phyloP scores from a whole-genome alignment of 2,888 invertebrate species.

The Petrolisthes cinctipes region DNA sequence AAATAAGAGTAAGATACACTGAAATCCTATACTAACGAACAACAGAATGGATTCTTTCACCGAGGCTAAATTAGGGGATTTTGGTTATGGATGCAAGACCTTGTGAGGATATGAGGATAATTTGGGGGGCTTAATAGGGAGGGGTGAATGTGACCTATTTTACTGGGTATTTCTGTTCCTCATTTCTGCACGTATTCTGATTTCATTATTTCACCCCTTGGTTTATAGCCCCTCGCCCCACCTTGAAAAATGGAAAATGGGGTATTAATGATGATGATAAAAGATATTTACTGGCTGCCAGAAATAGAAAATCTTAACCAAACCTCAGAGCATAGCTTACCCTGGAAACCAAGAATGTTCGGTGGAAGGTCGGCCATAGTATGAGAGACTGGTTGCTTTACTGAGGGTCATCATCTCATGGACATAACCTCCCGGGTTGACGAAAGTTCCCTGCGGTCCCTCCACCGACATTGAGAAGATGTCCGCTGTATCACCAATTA shows the following conservation, averaged over 20 bases:
- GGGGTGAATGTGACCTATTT: no score
- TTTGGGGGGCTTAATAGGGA: no score
- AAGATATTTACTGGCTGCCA: background rate
- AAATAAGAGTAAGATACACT: no score
- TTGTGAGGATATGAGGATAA: no score
- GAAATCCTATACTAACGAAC: no score
- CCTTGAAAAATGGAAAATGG: background rate
- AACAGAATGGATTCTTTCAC: no score
- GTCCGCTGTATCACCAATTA: conserved; percentile 77
- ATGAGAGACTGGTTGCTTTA: conserved; percentile 68
- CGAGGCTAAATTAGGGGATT: no score
- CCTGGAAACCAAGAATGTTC: conserved; percentile 89
- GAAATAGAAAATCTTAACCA: background rate
- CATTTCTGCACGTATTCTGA: no score
- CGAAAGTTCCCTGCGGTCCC: conserved; percentile 84
- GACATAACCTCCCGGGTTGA: conserved; percentile 83
- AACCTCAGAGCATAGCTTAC: conserved; percentile 70
- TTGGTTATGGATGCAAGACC: no score
- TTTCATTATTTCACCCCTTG: no score
- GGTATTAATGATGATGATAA: background rate
- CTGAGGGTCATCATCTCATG: conserved; percentile 82
- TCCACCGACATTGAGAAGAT: conserved; percentile 86
- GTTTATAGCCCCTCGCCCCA: background rate
- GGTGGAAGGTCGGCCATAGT: conserved; percentile 75
- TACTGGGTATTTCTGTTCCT: no score